Base-by-base conservation (phyloP, 2,797 vertebrate genomes). In the Staurois parvus region DNA sequence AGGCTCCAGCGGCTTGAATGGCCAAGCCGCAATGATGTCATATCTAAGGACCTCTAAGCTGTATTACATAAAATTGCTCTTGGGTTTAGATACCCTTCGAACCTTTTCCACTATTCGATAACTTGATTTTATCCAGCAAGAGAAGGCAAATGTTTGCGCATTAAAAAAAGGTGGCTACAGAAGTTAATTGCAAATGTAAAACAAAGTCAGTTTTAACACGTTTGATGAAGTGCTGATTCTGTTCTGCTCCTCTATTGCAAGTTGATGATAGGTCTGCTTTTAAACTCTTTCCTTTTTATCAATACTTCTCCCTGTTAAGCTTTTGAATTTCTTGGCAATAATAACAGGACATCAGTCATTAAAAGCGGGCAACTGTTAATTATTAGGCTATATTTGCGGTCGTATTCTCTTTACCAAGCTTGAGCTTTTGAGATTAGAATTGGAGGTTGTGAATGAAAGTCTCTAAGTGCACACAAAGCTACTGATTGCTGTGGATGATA, bases 391-490 rank as follows among this genome's bases (percentile, higher is more conserved):
- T 37, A 81, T 72, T 73, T 70, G n/a, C 24, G 45, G 40, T 28
- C 5, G 3, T n/a, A 52, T 69, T 48, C 9, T 81, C 32, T 21
- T 73, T 40, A 72, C 17, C 42, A 72, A 74, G 70, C 70, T 21
- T 70, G 42, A 80, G 70, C 32, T 62, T 62, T 62, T 81, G 30
- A 72, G 68, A 81, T 81, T 73, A 73, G 30, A 62, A 73, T 28
- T 64, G 69, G 26, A 81, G 69, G 69, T 29, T 81, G 52, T 81
- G 79, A 81, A 81, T 42, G 19, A 62, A 26, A 62, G 48, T 52
- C 69, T 11, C 69, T 69, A 40, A 72, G 52, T 40, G 48, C 79
- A 81, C 79, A 80, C 48, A 73, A 72, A 62, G 69, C 69, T 81
- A 48, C 69, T 81, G 69, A 73, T 73, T 81, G 79, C 79, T 2